Conservation (phyloP, 2,113 vertebrate species). For the Felis chaus region DNA sequence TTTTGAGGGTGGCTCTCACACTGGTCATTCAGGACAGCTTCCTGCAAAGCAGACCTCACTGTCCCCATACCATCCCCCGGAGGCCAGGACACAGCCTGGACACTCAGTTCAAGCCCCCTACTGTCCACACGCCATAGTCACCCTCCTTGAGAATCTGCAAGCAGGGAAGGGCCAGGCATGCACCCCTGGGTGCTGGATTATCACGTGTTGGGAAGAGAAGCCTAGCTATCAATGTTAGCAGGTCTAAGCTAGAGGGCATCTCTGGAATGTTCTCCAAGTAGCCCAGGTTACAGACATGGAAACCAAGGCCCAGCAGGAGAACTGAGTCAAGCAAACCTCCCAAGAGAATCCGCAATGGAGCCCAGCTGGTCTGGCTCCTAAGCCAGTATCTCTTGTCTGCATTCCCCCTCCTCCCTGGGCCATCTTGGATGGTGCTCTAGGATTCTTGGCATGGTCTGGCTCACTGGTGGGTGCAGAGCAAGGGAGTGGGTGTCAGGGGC, state of each 20-base stretch:
- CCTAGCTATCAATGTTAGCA: background rate
- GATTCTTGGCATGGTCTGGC: background rate
- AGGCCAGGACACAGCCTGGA: background rate
- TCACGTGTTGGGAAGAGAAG: background rate
- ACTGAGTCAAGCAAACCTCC: background rate
- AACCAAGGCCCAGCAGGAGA: background rate
- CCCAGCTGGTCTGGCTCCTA: background rate
- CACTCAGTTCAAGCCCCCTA: background rate
- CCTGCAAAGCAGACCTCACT: background rate
- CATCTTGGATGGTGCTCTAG: background rate
- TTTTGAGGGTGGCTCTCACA: background rate
- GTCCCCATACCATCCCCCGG: no score
- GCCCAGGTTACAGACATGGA: background rate
- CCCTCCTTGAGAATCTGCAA: background rate
- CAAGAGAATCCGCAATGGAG: background rate
- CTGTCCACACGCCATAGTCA: no score
- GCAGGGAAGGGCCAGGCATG: background rate
- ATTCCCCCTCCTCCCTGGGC: rapidly evolving
- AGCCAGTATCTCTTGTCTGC: background rate
- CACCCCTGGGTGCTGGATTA: background rate
- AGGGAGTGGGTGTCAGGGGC: rapidly evolving
- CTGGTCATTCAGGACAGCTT: background rate
- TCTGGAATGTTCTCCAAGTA: background rate
- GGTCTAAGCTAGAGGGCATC: background rate
- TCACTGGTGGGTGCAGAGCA: background rate